Percentiles rank a stretch among this genome's conserved stretches.
phyloP scores from a whole-genome alignment of 2,888 invertebrate genomes.

The Cryptosula pallasiana region DNA sequence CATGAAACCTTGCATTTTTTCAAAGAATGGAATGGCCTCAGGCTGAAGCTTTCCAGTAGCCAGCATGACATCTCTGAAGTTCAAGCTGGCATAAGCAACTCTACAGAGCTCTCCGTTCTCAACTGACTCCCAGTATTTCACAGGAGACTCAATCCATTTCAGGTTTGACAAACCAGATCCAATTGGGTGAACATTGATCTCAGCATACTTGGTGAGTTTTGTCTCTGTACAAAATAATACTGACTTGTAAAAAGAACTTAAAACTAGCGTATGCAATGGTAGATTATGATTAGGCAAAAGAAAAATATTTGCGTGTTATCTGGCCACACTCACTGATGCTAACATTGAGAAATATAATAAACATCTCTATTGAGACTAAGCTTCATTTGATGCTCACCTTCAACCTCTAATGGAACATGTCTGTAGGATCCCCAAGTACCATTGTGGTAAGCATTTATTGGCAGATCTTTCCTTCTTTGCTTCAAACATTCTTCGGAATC shows the following conservation, averaged over 20 bases:
- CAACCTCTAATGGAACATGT: constrained; percentile 65
- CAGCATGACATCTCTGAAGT: constrained; percentile 97
- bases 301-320: too few species aligned
- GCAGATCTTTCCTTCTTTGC: constrained; percentile 64
- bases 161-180: constrained; percentile 84
- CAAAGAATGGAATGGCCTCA: constrained; percentile 88
- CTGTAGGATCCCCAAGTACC: constrained; percentile 81
- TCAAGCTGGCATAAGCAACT: constrained; percentile 88
- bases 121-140: constrained; percentile 35
- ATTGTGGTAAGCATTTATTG: constrained; percentile 76
- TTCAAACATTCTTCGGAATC: constrained; percentile 31
- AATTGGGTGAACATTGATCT: constrained; percentile 83
- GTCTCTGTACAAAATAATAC: too few species aligned
- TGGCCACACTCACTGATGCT: too few species aligned
- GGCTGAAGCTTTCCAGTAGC: constrained; percentile 94
- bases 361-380: too few species aligned
- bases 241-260: too few species aligned
- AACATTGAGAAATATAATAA: too few species aligned
- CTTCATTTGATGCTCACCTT: too few species aligned
- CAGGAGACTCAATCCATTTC: constrained; percentile 84
- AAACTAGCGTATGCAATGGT: too few species aligned
- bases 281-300: too few species aligned
- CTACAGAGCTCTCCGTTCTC: constrained; percentile 67
- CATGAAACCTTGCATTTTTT: constrained; percentile 75
- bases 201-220: constrained; percentile 76